Percentiles rank a stretch among this genome's conserved stretches.
Evolutionary conservation across 2,797 vertebrate species (phyloP).

Genomic region (Luscinia luscinia): DNA sequence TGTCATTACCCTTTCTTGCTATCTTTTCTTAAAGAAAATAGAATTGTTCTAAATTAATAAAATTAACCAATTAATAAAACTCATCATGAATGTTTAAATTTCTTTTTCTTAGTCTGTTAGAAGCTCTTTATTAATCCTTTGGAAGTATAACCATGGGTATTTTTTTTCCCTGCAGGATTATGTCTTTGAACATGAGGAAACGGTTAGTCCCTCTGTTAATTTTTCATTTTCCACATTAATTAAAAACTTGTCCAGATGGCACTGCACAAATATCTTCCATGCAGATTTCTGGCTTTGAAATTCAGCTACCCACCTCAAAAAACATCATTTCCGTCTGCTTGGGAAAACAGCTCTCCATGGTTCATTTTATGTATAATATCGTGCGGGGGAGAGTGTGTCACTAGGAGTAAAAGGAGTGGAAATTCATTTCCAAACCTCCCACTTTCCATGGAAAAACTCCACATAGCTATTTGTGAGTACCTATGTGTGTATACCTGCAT

Average conservation of each 20-base stretch:
- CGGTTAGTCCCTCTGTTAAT: not conserved
- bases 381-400: not conserved
- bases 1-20: not conserved
- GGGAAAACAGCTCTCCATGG: slow-evolving; percentile 12
- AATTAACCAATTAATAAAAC: not conserved
- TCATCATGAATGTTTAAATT: not conserved
- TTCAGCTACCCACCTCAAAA: slow-evolving; percentile 32
- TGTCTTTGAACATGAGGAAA: slow-evolving; percentile 23
- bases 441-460: not conserved
- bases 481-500: not conserved
- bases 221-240: slow-evolving; percentile 50
- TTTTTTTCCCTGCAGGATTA: slow-evolving; percentile 1
- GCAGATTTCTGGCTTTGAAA: slow-evolving; percentile 60
- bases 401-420: slow-evolving; percentile 14
- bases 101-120: not conserved
- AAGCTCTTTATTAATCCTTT: not conserved
- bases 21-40: not conserved
- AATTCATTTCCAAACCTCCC: not conserved
- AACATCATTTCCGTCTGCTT: slow-evolving; percentile 15
- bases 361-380: not conserved
- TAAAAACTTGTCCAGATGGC: slow-evolving; percentile 66
- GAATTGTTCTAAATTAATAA: not conserved
- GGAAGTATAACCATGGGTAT: not conserved
- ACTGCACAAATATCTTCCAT: slow-evolving; percentile 43
- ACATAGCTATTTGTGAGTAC: not conserved